phyloP scores from a whole-genome alignment of 2,888 invertebrate genomes.

The Ormyrus nitidulus region DNA sequence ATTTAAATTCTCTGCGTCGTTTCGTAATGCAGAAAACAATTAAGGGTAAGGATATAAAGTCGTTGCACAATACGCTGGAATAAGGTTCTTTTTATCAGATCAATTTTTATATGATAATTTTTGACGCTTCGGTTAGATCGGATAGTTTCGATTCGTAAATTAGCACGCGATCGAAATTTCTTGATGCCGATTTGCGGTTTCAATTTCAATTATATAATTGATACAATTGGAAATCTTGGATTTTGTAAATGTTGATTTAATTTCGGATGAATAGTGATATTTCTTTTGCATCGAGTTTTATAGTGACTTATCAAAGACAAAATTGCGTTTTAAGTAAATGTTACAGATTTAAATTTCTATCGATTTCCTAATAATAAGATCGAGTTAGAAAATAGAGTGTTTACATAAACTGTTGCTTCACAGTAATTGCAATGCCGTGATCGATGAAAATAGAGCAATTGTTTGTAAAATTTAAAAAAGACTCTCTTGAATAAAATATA shows the following conservation, averaged over 20 bases:
- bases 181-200: constrained; percentile 25
- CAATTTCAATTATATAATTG: constrained; percentile 41
- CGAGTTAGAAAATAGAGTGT: too few species aligned
- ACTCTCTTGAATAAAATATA: too few species aligned
- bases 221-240: constrained; percentile 14
- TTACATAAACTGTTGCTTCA: too few species aligned
- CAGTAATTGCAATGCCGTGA: too few species aligned
- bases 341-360: too few species aligned
- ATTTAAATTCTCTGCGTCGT: constrained; percentile 18
- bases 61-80: background rate
- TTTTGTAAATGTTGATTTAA: background rate
- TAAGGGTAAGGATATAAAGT: constrained; percentile 1
- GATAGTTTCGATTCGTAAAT: constrained; percentile 17
- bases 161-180: constrained; percentile 14
- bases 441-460: too few species aligned
- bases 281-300: background rate
- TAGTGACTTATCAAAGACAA: too few species aligned
- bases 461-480: too few species aligned
- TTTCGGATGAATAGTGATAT: background rate
- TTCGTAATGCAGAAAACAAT: background rate
- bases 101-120: background rate
- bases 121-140: background rate
- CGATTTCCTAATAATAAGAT: too few species aligned
- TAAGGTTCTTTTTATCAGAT: background rate
- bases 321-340: too few species aligned